Conservation (phyloP, 2,797 vertebrate genomes). For the Toxotes lorentzi region DNA sequence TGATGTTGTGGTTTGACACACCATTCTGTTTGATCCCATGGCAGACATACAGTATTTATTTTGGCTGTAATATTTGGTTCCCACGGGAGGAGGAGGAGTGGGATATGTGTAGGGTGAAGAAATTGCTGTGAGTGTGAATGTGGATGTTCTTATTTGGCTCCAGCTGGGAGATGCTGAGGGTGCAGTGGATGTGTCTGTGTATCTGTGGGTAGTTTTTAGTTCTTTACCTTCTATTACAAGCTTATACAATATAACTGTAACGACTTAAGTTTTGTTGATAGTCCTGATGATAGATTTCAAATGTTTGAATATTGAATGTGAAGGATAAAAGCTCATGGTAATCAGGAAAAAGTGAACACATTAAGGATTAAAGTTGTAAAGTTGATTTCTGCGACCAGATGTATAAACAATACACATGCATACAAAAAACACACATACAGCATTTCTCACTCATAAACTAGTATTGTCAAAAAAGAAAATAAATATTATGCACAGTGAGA, state of each 20-base stretch:
- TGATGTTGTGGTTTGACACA: slow-evolving; percentile 31
- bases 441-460: not conserved
- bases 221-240: not conserved
- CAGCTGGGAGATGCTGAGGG: too few species aligned
- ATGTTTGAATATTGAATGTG: too few species aligned
- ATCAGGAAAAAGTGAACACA: not conserved
- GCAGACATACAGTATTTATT: slow-evolving; percentile 49
- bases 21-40: slow-evolving; percentile 54
- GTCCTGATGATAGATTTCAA: too few species aligned
- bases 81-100: slow-evolving; percentile 13
- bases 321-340: too few species aligned
- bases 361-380: not conserved
- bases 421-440: not conserved
- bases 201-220: not conserved
- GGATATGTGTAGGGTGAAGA: slow-evolving; percentile 4
- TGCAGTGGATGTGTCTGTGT: not conserved
- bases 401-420: not conserved
- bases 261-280: too few species aligned
- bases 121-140: not conserved
- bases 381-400: not conserved
- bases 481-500: not conserved
- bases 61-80: slow-evolving; percentile 31
- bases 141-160: not conserved
- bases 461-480: not conserved
- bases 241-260: not conserved